Evolutionary conservation across 2,797 vertebrate genomes (phyloP).

Genomic region (Sphenopsis melanotis): DNA sequence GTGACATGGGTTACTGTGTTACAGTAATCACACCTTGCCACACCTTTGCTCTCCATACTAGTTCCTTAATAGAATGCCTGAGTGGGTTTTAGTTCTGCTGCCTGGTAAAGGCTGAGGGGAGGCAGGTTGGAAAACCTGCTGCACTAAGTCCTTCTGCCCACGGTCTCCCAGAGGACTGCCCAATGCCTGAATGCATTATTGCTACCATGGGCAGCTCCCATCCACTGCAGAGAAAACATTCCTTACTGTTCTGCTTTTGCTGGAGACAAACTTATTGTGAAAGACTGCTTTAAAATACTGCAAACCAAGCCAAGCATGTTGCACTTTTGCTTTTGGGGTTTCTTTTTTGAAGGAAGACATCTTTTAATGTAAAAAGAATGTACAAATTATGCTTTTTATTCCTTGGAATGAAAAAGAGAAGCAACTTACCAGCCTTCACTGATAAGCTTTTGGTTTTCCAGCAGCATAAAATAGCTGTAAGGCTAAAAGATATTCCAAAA

Average conservation of each 20-base stretch:
- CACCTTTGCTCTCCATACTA: neutral
- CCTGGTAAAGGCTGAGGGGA: neutral
- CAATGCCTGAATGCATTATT: fast-evolving
- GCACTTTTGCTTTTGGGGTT: no score
- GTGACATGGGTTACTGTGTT: neutral
- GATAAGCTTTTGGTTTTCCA: neutral
- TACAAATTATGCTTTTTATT: neutral
- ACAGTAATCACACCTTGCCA: fast-evolving
- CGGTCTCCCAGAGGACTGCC: neutral
- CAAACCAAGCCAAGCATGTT: neutral
- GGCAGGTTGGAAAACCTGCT: neutral
- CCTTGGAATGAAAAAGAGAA: neutral
- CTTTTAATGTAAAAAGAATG: neutral
- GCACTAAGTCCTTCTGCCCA: neutral
- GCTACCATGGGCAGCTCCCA: neutral
- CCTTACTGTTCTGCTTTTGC: neutral
- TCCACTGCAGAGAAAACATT: neutral
- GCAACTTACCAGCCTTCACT: neutral
- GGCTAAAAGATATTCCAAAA: neutral
- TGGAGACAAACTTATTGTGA: neutral
- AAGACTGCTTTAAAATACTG: neutral
- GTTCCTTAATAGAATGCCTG: neutral
- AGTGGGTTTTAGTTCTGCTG: neutral
- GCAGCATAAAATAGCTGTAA: neutral
- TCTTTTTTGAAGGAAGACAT: neutral